Conservation (phyloP, 2,888 invertebrate genomes). For the Ryuthela nishihirai region DNA sequence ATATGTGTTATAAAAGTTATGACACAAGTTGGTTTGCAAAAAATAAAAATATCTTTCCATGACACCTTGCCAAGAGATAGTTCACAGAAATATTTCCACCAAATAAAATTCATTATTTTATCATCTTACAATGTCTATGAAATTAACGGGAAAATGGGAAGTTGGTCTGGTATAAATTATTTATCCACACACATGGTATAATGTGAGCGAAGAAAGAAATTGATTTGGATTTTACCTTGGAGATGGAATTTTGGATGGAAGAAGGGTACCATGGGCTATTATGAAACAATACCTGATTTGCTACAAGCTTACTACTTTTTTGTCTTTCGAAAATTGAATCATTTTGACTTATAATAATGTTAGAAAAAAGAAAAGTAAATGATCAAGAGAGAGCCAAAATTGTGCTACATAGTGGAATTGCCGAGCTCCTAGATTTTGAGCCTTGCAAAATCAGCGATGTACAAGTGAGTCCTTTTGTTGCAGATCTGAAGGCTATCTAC, state of each 20-base stretch:
- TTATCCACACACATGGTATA: constrained; percentile 29
- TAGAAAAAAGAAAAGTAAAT: constrained; percentile 3
- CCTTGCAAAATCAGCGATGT: too few species aligned
- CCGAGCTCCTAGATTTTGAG: constrained; percentile 3
- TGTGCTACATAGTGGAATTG: neutral
- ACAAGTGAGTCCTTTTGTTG: too few species aligned
- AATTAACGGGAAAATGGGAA: constrained; percentile 42
- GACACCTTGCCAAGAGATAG: constrained; percentile 43
- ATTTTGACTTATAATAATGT: neutral
- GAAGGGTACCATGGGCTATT: constrained; percentile 10
- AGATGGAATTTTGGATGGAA: constrained; percentile 1
- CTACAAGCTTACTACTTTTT: neutral
- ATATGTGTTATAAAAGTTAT: too few species aligned
- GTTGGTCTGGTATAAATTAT: constrained; percentile 42
- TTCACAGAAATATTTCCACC: constrained; percentile 42
- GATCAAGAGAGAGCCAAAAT: neutral
- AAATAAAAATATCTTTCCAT: constrained; percentile 34
- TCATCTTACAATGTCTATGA: constrained; percentile 41
- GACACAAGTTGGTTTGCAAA: too few species aligned
- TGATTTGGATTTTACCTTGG: neutral
- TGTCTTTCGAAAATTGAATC: constrained; percentile 3
- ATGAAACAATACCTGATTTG: constrained; percentile 9
- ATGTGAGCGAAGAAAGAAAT: neutral
- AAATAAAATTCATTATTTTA: constrained; percentile 43
- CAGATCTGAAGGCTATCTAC: neutral